Base-by-base conservation (phyloP, 2,888 invertebrate genomes). In the Pardosa pseudoannulata region DNA sequence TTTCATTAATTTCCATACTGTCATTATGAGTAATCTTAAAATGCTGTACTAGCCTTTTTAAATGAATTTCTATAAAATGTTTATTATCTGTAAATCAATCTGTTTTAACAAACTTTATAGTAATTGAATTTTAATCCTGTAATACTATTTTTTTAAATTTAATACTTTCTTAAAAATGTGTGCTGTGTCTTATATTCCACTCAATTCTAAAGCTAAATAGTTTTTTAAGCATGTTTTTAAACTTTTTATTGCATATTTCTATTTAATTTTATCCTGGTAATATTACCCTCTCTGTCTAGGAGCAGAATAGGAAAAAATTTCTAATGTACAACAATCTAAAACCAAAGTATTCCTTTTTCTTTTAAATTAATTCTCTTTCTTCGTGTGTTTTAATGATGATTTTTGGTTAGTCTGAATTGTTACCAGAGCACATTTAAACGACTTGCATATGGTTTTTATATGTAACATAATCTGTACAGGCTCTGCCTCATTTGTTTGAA, bases 61-160 rank as follows among this genome's bases (percentile, higher is more conserved):
- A 46, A 11, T 11, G 16, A 46, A 46, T 46, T 46, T 46, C 41
- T 9, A 46, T 46, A 46, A 46, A 46, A 46, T 46, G 16, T 46
- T 46, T 46, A 46, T 46, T 46, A 46, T 46, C 41, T 46, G 41
- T 46, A 46, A 46, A 46, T 2, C 16, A 46, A 6, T 46, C 41
- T 46, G 41, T 46, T 46, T 46, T 46, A 46, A 46, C 41, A 1
- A 46, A 46, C 41, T 46, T 46, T 46, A 46, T 46, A 46, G 41
- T 46, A 46, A 46, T 46, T 46, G 41, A 46, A 46, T 46, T 46
- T 46, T 46, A 46, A 46, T 46, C 41, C 41, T 46, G 41, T 46
- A 46, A 46, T 46, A 46, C 41, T 46, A 46, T 46, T 46, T 46
- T 46, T 46, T 46, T 46, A 46, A 46, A 46, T 46, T 46, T 46